Evolutionary conservation across 2,797 vertebrate genomes (phyloP).

Genomic region (Phyllotis vaccarum): DNA sequence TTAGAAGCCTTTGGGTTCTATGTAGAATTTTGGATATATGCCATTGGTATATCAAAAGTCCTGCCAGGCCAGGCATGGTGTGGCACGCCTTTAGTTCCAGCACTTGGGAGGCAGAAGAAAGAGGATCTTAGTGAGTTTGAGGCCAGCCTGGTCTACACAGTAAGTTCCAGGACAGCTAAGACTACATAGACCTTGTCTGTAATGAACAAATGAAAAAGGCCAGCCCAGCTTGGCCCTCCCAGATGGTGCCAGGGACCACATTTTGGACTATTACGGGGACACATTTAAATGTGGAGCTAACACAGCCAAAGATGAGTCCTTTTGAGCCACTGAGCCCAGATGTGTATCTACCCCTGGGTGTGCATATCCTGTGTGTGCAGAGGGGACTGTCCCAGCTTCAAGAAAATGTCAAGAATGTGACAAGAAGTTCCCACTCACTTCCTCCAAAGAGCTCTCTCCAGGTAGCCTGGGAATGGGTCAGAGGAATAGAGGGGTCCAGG

Average conservation of each 20-base stretch:
- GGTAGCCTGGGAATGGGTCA: background rate
- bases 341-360: too few species aligned
- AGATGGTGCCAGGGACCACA: background rate
- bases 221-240: background rate
- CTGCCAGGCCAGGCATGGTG: background rate
- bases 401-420: background rate
- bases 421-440: background rate
- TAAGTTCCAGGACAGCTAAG: background rate
- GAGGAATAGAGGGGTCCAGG: background rate
- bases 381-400: background rate
- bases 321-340: background rate
- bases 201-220: background rate
- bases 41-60: background rate
- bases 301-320: background rate
- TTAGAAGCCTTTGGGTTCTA: background rate
- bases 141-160: background rate
- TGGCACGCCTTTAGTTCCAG: background rate
- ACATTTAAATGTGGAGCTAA: background rate
- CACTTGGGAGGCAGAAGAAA: background rate
- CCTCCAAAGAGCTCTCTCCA: background rate
- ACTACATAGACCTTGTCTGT: background rate
- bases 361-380: background rate
- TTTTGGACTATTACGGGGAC: background rate
- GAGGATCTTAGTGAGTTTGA: background rate
- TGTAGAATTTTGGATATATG: background rate